Percentiles rank a stretch among this genome's conserved stretches.
phyloP scores from a whole-genome alignment of 1,140 invertebrate species.

The Drosophila pectinifera region DNA sequence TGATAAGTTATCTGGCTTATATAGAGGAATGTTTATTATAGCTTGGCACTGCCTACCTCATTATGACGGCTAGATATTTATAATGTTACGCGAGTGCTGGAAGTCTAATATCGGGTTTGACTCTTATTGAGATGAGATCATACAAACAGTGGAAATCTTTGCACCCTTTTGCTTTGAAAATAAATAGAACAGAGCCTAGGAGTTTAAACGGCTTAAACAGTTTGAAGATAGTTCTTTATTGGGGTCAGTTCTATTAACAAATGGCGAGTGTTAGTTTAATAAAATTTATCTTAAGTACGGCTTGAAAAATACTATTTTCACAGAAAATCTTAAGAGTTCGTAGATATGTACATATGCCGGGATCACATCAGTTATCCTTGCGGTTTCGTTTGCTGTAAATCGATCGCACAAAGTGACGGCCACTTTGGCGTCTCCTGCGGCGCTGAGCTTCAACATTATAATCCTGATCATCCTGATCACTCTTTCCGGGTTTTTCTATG shows the following conservation, averaged over 20 bases:
- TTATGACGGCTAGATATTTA: too few relatives aligned
- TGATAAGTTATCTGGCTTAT: slow-evolving; percentile 13
- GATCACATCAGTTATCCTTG: not conserved
- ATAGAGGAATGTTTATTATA: too few relatives aligned
- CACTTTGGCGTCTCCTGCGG: slow-evolving; percentile 28
- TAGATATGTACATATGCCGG: not conserved
- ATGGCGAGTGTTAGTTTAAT: slow-evolving; percentile 10
- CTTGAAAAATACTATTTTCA: slow-evolving; percentile 6
- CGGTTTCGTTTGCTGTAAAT: slow-evolving; percentile 53
- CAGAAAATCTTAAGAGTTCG: slow-evolving; percentile 15
- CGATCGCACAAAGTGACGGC: slow-evolving; percentile 49
- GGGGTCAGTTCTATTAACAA: slow-evolving; percentile 5
- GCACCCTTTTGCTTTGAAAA: too few relatives aligned
- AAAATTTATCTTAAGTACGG: not conserved
- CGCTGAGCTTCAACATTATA: slow-evolving; percentile 53
- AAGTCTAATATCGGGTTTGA: too few relatives aligned
- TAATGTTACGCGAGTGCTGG: too few relatives aligned
- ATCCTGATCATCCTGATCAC: not conserved
- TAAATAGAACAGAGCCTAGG: not conserved
- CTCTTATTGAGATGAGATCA: too few relatives aligned
- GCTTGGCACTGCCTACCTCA: too few relatives aligned
- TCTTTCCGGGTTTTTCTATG: slow-evolving; percentile 23
- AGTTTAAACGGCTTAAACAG: not conserved
- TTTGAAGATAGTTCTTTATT: slow-evolving; percentile 12
- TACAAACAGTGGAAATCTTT: too few relatives aligned